phyloP scores from a whole-genome alignment of 1,140 invertebrate species.

The Calliopsis andreniformis region DNA sequence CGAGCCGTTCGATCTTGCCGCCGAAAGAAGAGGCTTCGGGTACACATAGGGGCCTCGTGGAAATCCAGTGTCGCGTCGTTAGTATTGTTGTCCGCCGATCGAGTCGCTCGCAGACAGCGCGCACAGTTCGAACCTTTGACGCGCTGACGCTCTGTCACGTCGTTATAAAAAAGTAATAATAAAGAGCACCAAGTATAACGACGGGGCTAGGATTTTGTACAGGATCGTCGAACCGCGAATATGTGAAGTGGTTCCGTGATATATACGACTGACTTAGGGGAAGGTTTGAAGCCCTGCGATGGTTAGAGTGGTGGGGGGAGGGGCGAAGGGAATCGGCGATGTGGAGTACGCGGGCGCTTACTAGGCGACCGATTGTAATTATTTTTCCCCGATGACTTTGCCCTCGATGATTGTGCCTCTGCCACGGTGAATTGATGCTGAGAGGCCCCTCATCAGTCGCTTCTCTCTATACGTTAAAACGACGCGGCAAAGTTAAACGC shows the following conservation, averaged over 20 bases:
- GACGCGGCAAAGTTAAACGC: conserved; percentile 63
- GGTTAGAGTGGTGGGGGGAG: neutral
- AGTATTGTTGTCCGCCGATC: conserved; percentile 62
- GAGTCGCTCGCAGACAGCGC: conserved; percentile 13
- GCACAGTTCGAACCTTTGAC: conserved; percentile 67
- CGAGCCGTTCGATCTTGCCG: conserved; percentile 48
- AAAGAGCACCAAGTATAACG: conserved; percentile 72
- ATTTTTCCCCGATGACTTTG: conserved; percentile 74
- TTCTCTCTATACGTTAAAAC: conserved; percentile 58
- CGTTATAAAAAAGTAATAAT: conserved; percentile 72
- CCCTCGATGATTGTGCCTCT: conserved; percentile 59
- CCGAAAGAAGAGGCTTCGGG: conserved; percentile 33
- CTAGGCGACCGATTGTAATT: conserved; percentile 74
- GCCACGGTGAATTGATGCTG: conserved; percentile 67
- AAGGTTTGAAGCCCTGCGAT: conserved; percentile 6
- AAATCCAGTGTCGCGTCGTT: conserved; percentile 40
- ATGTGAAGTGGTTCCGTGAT: conserved; percentile 72
- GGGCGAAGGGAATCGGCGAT: conserved; percentile 8
- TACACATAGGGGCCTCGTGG: neutral
- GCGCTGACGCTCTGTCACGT: conserved; percentile 55
- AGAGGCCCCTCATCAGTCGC: conserved; percentile 67
- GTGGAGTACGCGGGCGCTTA: conserved; percentile 47
- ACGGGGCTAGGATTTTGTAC: conserved; percentile 76
- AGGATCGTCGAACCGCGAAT: conserved; percentile 74
- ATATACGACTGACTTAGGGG: conserved; percentile 35